Evolutionary conservation across 2,888 invertebrate genomes (phyloP), one percentile per base, ranked within the genome.

Genomic region (Epiblema foenella): DNA sequence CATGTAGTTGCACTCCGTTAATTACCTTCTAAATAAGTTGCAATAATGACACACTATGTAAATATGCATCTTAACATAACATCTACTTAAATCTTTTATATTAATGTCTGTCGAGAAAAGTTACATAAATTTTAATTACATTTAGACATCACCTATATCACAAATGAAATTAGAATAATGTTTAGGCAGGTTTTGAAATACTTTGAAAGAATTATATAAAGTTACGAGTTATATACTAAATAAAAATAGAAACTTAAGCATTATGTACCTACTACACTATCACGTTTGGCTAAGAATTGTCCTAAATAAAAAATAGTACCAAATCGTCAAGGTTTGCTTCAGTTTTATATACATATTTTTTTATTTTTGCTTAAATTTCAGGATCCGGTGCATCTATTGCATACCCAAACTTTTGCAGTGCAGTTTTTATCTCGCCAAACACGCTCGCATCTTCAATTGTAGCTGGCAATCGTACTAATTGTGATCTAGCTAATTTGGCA

Each of bases 381-480:
- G 96, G 96, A 81, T 96, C 96, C 0, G 96, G 96, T 0, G 96
- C 96, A 68, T 94, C 94, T 83, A 95, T 94, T 0, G 97, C 97
- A 79, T 95, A 97, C 0, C 97, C 97, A 73, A 96, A 89, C 81
- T 95, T 96, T 83, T 97, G 96, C 73, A 98, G 90, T 0, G 96
- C 96, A 12, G 93, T 85, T 83, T 96, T 96, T 77, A 98, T 96
- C 83, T 96, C 96, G 10, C 93, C 94, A 82, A 97, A 98, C 10
- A 98, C 97, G 49, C 94, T 94, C 7, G 97, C 95, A 88, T 98
- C 98, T 85, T 98, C 98, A 75, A 98, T 97, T 10, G 98, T 98
- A 3, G 97, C 95, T 64, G 98, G 94, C 81, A 98, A 95, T 89
- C 96, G 95, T 12, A 98, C 96, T 29, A 94, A 90, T 84, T 97